Percentiles rank a stretch among this genome's conserved stretches.
phyloP scores from a whole-genome alignment of 92 coral and sea anemone species.

The Epizoanthus scotinus region DNA sequence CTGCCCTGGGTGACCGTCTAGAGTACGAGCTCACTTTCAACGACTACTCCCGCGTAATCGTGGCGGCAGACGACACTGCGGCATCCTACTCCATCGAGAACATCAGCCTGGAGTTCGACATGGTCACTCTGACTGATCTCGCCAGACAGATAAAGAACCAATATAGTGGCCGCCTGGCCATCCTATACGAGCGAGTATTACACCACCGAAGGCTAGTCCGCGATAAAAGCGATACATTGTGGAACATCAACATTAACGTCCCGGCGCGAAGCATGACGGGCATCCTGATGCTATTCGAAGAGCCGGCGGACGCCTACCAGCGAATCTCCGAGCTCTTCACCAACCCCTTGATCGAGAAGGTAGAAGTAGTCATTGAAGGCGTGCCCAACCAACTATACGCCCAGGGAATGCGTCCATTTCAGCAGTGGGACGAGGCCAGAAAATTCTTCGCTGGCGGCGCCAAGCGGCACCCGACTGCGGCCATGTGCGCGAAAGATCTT shows the following conservation, averaged over 20 bases:
- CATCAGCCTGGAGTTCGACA: constrained; percentile 12
- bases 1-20: constrained; percentile 19
- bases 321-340: background rate
- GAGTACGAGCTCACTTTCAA: constrained; percentile 24
- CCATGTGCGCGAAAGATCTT: background rate
- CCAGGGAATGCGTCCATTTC: constrained; percentile 21
- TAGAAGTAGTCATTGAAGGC: constrained; percentile 5
- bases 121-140: background rate
- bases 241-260: background rate
- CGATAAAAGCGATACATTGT: too few relatives aligned
- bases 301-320: background rate
- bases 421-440: constrained; percentile 13
- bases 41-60: constrained; percentile 13
- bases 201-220: background rate
- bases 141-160: background rate
- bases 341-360: constrained; percentile 11
- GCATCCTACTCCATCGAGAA: constrained; percentile 23
- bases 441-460: constrained; percentile 21
- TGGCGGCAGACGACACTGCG: constrained; percentile 19
- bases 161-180: background rate
- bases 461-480: background rate
- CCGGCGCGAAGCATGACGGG: constrained; percentile 14
- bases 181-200: background rate
- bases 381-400: constrained; percentile 12
- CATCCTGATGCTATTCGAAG: background rate